Percentiles rank a stretch among this genome's conserved stretches.
Evolutionary conservation across 1,140 invertebrate genomes (phyloP).

Genomic region (Pentalonia nigronervosa): DNA sequence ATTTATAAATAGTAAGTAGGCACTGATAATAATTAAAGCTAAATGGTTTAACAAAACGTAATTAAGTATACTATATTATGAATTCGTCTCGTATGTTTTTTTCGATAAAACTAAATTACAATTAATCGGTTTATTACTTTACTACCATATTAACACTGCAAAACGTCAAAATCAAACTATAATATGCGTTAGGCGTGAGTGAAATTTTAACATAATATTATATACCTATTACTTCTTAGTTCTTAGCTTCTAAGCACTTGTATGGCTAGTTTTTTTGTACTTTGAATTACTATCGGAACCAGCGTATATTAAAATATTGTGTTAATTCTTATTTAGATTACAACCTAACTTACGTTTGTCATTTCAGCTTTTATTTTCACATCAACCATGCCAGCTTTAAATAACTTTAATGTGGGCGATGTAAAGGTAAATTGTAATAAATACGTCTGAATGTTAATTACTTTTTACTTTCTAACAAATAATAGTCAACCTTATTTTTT

Average conservation of each 20-base stretch:
- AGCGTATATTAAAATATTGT: too few relatives aligned
- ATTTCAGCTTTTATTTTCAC: neutral
- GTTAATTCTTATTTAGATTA: too few relatives aligned
- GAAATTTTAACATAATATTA: neutral
- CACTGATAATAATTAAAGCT: neutral
- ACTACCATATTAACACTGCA: too few relatives aligned
- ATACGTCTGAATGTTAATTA: neutral
- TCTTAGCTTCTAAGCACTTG: neutral
- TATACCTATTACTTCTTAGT: neutral
- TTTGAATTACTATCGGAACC: neutral
- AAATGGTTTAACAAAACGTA: too few relatives aligned
- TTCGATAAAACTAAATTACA: neutral
- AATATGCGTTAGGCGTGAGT: neutral
- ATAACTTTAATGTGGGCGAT: neutral
- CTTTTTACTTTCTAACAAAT: neutral
- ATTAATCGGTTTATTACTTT: neutral
- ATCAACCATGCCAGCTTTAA: neutral
- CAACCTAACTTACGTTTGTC: neutral
- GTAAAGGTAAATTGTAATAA: too few relatives aligned
- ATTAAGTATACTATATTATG: neutral
- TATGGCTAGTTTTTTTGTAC: neutral
- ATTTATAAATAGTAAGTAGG: too few relatives aligned
- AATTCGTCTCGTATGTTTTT: neutral
- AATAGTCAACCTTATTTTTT: neutral
- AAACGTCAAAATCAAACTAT: too few relatives aligned